Percentiles rank a stretch among this genome's conserved stretches.
phyloP scores from a whole-genome alignment of 2,113 vertebrate genomes.

The Sardina pilchardus region DNA sequence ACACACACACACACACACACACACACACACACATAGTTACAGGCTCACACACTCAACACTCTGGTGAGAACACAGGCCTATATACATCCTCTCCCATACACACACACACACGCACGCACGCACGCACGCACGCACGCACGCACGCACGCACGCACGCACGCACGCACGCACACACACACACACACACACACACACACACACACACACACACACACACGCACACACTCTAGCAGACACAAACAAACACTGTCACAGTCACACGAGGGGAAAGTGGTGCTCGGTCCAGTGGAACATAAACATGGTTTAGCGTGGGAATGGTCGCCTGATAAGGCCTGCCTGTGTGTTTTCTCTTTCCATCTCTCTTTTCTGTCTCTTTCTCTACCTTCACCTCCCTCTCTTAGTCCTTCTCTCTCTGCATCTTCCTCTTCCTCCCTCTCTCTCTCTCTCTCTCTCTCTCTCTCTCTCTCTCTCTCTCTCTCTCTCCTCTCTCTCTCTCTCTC shows the following conservation, averaged over 20 bases:
- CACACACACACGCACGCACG: not conserved
- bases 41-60: not conserved
- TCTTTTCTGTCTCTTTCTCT: not conserved
- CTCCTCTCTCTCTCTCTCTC: not conserved
- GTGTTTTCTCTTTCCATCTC: not conserved
- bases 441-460: not conserved
- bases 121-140: not conserved
- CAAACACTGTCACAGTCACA: slow-evolving; percentile 12
- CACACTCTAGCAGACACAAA: not conserved
- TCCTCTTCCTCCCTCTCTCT: not conserved
- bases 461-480: not conserved
- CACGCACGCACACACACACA: not conserved
- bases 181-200: not conserved
- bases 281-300: not conserved
- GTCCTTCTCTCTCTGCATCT: not conserved
- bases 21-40: not conserved
- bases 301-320: not conserved
- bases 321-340: not conserved
- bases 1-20: too few relatives aligned
- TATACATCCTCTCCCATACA: not conserved
- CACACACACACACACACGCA: not conserved
- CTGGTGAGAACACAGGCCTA: not conserved
- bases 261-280: not conserved
- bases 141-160: too few relatives aligned
- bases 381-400: not conserved